phyloP scores from a whole-genome alignment of 2,797 vertebrate species.

The Bothrops alternatus region DNA sequence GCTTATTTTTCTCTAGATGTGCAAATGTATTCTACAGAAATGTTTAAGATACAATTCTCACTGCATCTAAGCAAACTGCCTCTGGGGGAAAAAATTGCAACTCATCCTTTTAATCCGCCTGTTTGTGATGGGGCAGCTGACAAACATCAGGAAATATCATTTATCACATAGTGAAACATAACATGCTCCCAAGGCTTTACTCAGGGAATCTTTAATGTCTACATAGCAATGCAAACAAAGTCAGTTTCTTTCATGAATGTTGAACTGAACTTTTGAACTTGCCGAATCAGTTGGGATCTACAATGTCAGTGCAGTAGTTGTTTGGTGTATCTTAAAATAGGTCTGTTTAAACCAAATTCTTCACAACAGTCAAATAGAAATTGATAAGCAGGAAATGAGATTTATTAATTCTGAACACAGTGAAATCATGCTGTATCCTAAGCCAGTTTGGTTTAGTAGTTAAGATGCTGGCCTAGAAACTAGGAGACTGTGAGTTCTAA shows the following conservation, averaged over 20 bases:
- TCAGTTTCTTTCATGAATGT: constrained; percentile 6
- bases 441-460: not conserved
- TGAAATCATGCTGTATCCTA: constrained; percentile 19
- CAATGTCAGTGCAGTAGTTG: constrained; percentile 3
- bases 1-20: not conserved
- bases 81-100: not conserved
- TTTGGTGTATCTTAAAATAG: constrained; percentile 47
- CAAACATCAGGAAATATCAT: not conserved
- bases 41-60: not conserved
- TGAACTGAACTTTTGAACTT: constrained; percentile 36
- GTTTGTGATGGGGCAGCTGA: not conserved
- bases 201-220: not conserved
- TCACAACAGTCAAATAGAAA: constrained; percentile 1
- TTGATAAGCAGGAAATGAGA: not conserved
- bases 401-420: constrained; percentile 10
- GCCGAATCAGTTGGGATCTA: not conserved
- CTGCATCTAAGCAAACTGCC: not conserved
- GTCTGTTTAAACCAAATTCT: constrained; percentile 11
- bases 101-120: not conserved
- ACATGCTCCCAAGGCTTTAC: not conserved
- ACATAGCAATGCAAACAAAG: constrained; percentile 19
- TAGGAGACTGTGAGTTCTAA: not conserved
- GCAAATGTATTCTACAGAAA: not conserved
- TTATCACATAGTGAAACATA: not conserved
- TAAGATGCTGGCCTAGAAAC: not conserved